phyloP scores from a whole-genome alignment of 2,888 invertebrate genomes.

The Idaea straminata region DNA sequence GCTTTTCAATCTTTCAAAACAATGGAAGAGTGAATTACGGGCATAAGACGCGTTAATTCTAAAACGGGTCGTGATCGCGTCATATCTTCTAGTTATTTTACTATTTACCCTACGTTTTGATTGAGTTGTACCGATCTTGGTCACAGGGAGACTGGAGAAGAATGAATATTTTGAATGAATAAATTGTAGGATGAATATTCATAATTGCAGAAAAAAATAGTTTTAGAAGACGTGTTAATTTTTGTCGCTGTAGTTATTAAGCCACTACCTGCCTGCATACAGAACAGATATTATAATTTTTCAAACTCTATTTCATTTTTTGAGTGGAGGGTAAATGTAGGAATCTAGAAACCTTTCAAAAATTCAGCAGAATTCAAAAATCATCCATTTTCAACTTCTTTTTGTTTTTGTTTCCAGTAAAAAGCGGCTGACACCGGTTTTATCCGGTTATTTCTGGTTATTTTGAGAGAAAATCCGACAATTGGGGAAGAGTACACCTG shows the following conservation, averaged over 20 bases:
- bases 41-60: not conserved
- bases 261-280: too few relatives aligned
- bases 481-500: constrained; percentile 25
- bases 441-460: not conserved
- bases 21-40: not conserved
- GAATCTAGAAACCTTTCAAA: too few relatives aligned
- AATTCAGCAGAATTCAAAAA: not conserved
- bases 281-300: not conserved
- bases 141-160: too few relatives aligned
- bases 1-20: not conserved
- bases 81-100: too few relatives aligned
- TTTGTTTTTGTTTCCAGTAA: not conserved
- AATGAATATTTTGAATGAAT: too few relatives aligned
- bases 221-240: too few relatives aligned
- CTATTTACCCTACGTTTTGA: too few relatives aligned
- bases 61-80: too few relatives aligned
- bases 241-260: too few relatives aligned
- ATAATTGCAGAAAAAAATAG: too few relatives aligned
- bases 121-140: too few relatives aligned
- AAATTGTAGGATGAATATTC: too few relatives aligned
- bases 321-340: not conserved
- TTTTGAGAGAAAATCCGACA: constrained; percentile 16
- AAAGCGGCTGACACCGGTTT: not conserved
- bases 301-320: not conserved
- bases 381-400: not conserved